A percentile compares a stretch with the other conserved stretches of the same genome.
Conservation (phyloP, 2,113 vertebrate species). For the Alligator sinensis region DNA sequence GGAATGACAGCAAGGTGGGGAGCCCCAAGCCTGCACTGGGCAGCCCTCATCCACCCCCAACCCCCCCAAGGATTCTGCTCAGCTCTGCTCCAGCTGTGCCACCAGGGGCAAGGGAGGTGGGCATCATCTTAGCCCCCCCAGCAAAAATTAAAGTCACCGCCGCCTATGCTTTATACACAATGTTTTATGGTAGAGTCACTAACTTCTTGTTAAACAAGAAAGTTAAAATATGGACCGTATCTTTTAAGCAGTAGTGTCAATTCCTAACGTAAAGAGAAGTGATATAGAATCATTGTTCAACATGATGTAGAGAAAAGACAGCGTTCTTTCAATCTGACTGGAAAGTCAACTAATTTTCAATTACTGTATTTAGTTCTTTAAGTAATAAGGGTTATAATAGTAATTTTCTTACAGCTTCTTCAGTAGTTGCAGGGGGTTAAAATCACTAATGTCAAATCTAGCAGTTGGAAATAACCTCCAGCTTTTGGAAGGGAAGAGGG, state of each 20-base stretch:
- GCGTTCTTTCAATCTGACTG: not conserved
- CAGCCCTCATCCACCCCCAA: too few species aligned
- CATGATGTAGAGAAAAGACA: not conserved
- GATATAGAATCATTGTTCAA: not conserved
- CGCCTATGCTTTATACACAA: slow-evolving; percentile 35
- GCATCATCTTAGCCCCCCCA: too few species aligned
- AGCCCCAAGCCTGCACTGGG: too few species aligned
- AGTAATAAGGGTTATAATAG: not conserved
- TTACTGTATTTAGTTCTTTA: not conserved
- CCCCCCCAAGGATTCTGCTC: too few species aligned
- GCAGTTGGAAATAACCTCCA: not conserved
- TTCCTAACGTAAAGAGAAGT: not conserved
- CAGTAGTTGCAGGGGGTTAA: not conserved
- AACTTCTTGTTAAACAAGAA: slow-evolving; percentile 52
- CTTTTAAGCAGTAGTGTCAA: slow-evolving; percentile 33
- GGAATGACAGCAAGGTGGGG: too few species aligned
- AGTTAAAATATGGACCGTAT: not conserved
- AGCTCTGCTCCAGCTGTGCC: too few species aligned
- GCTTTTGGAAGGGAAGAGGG: not conserved
- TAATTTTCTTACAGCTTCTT: not conserved
- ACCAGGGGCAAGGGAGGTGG: too few species aligned
- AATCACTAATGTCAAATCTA: not conserved
- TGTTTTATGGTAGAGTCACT: slow-evolving; percentile 50
- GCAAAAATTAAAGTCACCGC: not conserved
- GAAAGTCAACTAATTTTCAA: not conserved